Base-by-base conservation (phyloP, 1,140 invertebrate genomes). In the Trissolcus basalis region DNA sequence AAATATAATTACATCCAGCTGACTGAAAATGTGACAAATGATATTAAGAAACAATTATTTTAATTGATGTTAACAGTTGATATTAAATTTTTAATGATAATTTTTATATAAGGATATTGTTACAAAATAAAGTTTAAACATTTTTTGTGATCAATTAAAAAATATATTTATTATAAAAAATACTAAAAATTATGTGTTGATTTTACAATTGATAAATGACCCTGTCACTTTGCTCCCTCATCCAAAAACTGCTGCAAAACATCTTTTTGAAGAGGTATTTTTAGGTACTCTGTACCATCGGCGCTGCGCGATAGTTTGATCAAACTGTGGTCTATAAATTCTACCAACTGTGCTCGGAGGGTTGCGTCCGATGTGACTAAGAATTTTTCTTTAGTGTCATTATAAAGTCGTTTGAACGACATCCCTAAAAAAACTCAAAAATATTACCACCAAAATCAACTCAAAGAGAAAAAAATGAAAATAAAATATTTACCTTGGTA, bases 261-360 rank as follows among this genome's bases (percentile, higher is more conserved):
- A 14, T 82, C 79, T 78, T 90, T 91, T 78, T 95, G 93, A 39
- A 97, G 91, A 6, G 95, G 95, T 85, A 98, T 96, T 4, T 90
- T 81, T 8, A 97, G 87, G 81, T 94, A 92, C 84, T 98, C 96
- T 45, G 91, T 91, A 33, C 95, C 95, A 86, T 96, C 95, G 11
- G 89, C 85, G 55, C 91, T 93, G 77, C 94, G 92, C 81, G 94
- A 95, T 12, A 91, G 92, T 85, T 93, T 94, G 0, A 98, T 91
- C 51, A 98, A 89, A 84, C 97, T 96, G 85, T 98, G 97, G 87
- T 98, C 96, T 45, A 94, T 89, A 86, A 98, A 98, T 89, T 98
- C 97, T 0, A 94, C 96, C 1, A 98, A 88, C 80, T 98, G 96
- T 3, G 96, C 93, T 71, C 96, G 90, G 32, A 98, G 84, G 0